Evolutionary conservation across 2,888 invertebrate genomes (phyloP).

Genomic region (Julus scandinavius): DNA sequence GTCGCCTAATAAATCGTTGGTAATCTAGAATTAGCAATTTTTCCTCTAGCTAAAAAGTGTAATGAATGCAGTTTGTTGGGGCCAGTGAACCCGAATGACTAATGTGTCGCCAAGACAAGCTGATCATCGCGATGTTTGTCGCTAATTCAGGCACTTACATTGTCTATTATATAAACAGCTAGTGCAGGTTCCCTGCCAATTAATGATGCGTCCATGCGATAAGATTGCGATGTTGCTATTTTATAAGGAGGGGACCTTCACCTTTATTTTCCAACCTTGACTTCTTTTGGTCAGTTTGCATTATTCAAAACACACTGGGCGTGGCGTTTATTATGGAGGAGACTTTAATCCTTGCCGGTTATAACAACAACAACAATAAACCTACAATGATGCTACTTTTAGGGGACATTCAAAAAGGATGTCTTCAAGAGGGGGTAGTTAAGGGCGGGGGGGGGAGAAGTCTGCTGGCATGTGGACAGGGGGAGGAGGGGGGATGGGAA

Average conservation of each 20-base stretch:
- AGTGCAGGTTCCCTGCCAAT: slow-evolving; percentile 29
- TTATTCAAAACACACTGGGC: slow-evolving; percentile 15
- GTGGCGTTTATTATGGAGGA: neutral
- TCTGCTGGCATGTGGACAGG: no score
- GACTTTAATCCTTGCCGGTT: neutral
- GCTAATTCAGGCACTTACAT: slow-evolving; percentile 37
- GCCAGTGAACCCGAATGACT: slow-evolving; percentile 43
- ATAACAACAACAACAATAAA: neutral
- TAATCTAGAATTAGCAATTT: neutral
- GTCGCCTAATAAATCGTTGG: neutral
- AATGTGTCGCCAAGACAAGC: slow-evolving; percentile 34
- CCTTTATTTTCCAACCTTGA: slow-evolving; percentile 43
- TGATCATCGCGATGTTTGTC: slow-evolving; percentile 25
- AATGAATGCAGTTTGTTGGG: slow-evolving; percentile 25
- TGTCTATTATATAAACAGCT: slow-evolving; percentile 21
- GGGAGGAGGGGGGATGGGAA: no score
- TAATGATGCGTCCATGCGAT: slow-evolving; percentile 20
- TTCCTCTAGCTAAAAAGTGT: neutral
- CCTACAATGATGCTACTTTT: neutral
- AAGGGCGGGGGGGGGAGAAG: no score
- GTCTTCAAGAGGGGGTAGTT: no score
- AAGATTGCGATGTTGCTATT: neutral
- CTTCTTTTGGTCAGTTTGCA: slow-evolving; percentile 36
- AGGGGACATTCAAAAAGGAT: no score
- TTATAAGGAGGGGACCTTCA: slow-evolving; percentile 22